Conservation (phyloP, 2,888 invertebrate species). For the Pseudococcus jackbeardsleyi region DNA sequence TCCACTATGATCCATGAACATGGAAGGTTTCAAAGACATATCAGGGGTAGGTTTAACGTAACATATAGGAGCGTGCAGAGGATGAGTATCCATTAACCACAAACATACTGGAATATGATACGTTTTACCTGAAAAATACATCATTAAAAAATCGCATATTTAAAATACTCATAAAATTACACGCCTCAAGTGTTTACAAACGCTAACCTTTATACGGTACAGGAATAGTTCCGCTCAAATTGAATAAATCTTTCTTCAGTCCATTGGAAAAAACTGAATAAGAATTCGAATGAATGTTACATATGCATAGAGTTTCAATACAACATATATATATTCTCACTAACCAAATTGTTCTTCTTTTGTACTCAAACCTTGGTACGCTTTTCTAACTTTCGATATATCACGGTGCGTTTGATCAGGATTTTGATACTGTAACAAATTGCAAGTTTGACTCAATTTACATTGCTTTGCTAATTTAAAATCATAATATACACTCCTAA, state of each 20-base stretch:
- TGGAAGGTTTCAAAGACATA: constrained; percentile 96
- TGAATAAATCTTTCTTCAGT: constrained; percentile 78
- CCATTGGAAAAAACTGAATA: constrained; percentile 67
- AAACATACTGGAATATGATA: constrained; percentile 98
- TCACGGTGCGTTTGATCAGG: constrained; percentile 78
- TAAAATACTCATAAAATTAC: background rate
- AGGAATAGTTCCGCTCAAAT: constrained; percentile 92
- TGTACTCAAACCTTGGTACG: constrained; percentile 78
- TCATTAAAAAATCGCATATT: background rate
- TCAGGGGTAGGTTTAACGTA: constrained; percentile 94
- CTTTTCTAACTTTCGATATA: constrained; percentile 76
- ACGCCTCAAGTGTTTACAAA: background rate
- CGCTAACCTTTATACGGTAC: constrained; percentile 85
- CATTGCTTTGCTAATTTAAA: background rate
- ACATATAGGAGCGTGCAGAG: constrained; percentile 94
- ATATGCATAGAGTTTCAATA: background rate
- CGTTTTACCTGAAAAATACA: constrained; percentile 73
- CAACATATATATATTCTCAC: constrained; percentile 67
- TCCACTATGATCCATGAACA: constrained; percentile 94
- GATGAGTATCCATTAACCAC: constrained; percentile 98
- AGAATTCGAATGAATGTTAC: background rate
- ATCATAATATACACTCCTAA: background rate
- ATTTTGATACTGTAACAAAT: constrained; percentile 78
- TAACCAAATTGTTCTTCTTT: constrained; percentile 80
- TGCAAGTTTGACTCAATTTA: background rate